phyloP scores from a whole-genome alignment of 2,888 invertebrate genomes.

The Eupithecia centaureata region DNA sequence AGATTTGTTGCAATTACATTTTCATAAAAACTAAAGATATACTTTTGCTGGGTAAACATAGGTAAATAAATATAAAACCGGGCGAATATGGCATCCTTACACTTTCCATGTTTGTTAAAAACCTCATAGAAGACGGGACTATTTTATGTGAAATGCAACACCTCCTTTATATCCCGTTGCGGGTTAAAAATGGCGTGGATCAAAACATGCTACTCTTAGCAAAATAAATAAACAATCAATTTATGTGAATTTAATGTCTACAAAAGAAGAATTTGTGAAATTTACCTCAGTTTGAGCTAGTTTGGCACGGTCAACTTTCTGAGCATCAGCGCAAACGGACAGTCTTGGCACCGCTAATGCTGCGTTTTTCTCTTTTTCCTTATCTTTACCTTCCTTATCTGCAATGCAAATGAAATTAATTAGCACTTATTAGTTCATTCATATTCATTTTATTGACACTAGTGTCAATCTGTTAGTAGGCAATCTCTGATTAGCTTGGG shows the following conservation, averaged over 20 bases:
- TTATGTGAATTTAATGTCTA: neutral
- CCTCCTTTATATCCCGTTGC: no score
- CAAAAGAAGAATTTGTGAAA: neutral
- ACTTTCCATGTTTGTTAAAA: no score
- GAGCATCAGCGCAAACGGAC: constrained; percentile 96
- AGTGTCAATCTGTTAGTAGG: no score
- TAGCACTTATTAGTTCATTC: neutral
- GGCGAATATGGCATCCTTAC: no score
- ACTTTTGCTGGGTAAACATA: no score
- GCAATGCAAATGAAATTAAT: constrained; percentile 21
- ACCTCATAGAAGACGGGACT: no score
- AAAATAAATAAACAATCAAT: neutral
- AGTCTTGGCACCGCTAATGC: constrained; percentile 93
- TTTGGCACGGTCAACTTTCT: constrained; percentile 96
- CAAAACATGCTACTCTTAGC: neutral
- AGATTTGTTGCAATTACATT: no score
- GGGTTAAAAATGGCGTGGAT: neutral
- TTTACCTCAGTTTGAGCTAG: constrained; percentile 94
- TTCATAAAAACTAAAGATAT: no score
- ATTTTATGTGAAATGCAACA: no score
- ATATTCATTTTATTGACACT: neutral
- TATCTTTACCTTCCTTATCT: constrained; percentile 93
- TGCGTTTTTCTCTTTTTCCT: constrained; percentile 90
- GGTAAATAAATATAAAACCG: no score
- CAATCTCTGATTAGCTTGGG: no score